These are phyloP conservation scores for Danio rerio DNA, from an alignment of 2,113 vertebrate species.

Conservation along the genomic window GRCz12tu NC_133176.1:7898501-7899000, in stretches of 20 bases:
- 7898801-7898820: constrained; percentile 24
- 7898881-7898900: constrained; percentile 51
- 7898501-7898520: not conserved
- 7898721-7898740: constrained; percentile 47
- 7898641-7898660: constrained; percentile 37
- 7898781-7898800: constrained; percentile 13
- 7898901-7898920: constrained; percentile 54
- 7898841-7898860: constrained; percentile 36
- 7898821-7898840: constrained; percentile 33
- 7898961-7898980: not conserved
- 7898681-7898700: constrained; percentile 34
- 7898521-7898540: not conserved
- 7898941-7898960: constrained; percentile 22
- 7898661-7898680: constrained; percentile 29
- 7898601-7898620: constrained; percentile 19
- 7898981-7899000: not conserved
- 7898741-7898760: constrained; percentile 26
- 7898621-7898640: constrained; percentile 12
- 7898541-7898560: not conserved
- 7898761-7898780: constrained; percentile 39
- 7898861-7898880: constrained; percentile 26
- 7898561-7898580: not conserved
- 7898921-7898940: constrained; percentile 32
- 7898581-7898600: not conserved
- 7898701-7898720: constrained; percentile 46